Evolutionary conservation across 2,888 invertebrate species (phyloP), one percentile per base, ranked within the genome.

Genomic region (Teleogryllus oceanicus): DNA sequence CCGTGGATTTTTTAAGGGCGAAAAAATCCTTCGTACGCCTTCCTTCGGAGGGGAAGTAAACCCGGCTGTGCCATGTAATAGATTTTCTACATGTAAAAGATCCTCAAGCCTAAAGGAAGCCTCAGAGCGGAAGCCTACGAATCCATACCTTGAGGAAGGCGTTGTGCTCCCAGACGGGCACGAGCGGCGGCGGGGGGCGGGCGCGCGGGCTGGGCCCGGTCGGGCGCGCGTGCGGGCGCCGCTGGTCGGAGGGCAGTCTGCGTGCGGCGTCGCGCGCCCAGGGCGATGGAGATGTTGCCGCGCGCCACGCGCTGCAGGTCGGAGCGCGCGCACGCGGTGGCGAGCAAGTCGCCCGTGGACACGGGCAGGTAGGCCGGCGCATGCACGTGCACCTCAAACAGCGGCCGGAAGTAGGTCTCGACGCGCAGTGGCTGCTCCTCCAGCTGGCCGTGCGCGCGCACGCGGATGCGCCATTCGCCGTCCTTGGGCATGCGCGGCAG

Each of bases 381-480:
- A 16, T 62, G 16, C 62, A 62, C 62, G n/a, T 62, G 81, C 83
- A 87, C 87, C 85, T 87, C 87, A 83, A 86, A 87, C 75, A 85
- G 84, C 12, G 87, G 86, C 11, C 84, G 83, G 83, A 86, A 88
- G 83, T 86, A 87, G 79, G 86, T 87, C 81, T 87, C 87, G 12
- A 88, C 86, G 80, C 84, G 83, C 79, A 88, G 84, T 50, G 77
- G 80, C 79, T 86, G 85, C 80, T 86, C 85, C 80, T 86, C 85
- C 10, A 84, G 82, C 83, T 87, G 87, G 12, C 85, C 84, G 79
- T 85, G 84, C 8, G 87, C 86, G 80, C 85, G 84, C 1, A 86
- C 86, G 76, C 85, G 84, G 51, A 87, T 86, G 81, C 83, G 86
- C 88, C 88, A 88, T 80, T 84, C 83, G 2, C 88, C 88, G 78